Conservation (phyloP, 2,113 vertebrate species). For the Beaufortia kweichowensis region DNA sequence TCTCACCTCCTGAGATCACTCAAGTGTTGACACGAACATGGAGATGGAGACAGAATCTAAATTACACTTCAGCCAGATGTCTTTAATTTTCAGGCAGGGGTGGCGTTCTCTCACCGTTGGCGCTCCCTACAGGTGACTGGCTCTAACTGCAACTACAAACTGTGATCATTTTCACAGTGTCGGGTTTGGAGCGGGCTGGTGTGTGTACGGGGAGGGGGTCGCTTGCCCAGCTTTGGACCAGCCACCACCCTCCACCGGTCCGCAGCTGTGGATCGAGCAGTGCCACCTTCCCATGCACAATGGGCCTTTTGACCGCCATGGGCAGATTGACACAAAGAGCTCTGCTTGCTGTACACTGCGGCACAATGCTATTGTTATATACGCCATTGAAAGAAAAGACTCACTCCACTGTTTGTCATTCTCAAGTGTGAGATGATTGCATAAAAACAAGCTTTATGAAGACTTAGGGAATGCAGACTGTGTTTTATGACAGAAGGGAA, state of each 20-base stretch:
- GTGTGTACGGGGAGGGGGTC: slow-evolving; percentile 41
- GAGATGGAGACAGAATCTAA: not conserved
- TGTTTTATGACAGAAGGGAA: not conserved
- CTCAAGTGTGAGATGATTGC: slow-evolving; percentile 13
- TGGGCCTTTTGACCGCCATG: slow-evolving; percentile 65
- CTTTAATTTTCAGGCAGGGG: not conserved
- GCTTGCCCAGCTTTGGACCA: slow-evolving; percentile 54
- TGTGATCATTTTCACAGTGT: not conserved
- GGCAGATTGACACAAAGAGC: slow-evolving; percentile 62
- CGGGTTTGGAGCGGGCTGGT: not conserved
- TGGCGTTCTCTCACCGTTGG: slow-evolving; percentile 29
- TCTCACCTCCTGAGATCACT: slow-evolving; percentile 7
- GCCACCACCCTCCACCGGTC: slow-evolving; percentile 64
- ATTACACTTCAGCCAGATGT: slow-evolving; percentile 4
- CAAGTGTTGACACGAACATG: not conserved
- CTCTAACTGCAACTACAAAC: slow-evolving; percentile 10
- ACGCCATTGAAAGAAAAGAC: not conserved
- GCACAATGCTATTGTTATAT: slow-evolving; percentile 46
- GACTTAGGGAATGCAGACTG: not conserved
- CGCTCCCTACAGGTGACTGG: slow-evolving; percentile 21
- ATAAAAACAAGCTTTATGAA: slow-evolving; percentile 24
- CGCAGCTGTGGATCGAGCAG: slow-evolving; percentile 73
- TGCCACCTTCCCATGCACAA: slow-evolving; percentile 72
- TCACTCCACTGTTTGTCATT: slow-evolving; percentile 36
- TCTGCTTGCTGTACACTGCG: slow-evolving; percentile 26